phyloP scores from a whole-genome alignment of 2,113 vertebrate species.

The Candoia aspera region DNA sequence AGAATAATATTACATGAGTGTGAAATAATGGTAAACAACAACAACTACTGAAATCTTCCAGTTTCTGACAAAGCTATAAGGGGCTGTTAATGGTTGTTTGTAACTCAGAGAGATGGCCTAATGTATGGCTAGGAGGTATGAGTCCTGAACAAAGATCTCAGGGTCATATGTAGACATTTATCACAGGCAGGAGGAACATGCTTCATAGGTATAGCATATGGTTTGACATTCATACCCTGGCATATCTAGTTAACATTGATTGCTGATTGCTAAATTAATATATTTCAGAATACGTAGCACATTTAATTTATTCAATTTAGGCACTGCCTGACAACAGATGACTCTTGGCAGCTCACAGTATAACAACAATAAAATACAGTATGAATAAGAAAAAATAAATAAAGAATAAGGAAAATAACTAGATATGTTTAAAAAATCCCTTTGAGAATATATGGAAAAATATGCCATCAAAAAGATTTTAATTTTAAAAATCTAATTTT shows the following conservation, averaged over 20 bases:
- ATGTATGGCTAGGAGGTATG: background rate
- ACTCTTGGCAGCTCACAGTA: background rate
- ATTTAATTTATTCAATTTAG: background rate
- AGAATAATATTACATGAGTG: background rate
- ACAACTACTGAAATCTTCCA: conserved; percentile 8
- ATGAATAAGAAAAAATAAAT: background rate
- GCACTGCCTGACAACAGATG: background rate
- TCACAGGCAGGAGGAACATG: background rate
- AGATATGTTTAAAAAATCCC: background rate
- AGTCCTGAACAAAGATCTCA: background rate
- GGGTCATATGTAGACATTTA: background rate
- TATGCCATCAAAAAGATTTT: background rate
- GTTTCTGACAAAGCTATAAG: conserved; percentile 1
- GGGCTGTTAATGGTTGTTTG: background rate
- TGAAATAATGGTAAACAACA: conserved; percentile 30
- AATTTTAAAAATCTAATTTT: background rate
- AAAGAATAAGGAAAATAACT: background rate
- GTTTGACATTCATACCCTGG: background rate
- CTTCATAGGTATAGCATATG: background rate
- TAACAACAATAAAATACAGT: background rate
- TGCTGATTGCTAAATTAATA: background rate
- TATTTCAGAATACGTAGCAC: background rate
- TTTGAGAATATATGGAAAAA: background rate
- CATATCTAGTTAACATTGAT: background rate
- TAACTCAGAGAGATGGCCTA: background rate